Conservation (phyloP, 2,113 vertebrate genomes). For the Neodontobutis hainanensis region DNA sequence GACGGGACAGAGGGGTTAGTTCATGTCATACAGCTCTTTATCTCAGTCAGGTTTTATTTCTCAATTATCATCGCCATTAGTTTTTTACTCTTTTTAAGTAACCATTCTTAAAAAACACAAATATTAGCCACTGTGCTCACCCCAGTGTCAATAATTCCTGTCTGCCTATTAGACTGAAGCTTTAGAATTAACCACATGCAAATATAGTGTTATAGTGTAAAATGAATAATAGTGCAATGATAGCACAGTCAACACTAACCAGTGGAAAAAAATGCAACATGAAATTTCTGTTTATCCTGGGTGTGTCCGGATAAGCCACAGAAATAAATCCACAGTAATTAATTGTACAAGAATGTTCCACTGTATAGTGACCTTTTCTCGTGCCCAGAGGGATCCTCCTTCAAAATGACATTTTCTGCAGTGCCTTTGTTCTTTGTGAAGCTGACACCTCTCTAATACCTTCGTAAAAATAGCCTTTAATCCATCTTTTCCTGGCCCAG, state of each 20-base stretch:
- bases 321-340: slow-evolving; percentile 43
- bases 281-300: slow-evolving; percentile 14
- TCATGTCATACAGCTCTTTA: neutral
- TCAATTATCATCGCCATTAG: too few relatives aligned
- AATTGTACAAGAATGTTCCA: slow-evolving; percentile 52
- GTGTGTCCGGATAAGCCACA: slow-evolving; percentile 29
- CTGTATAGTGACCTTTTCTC: slow-evolving; percentile 41
- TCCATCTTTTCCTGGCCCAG: slow-evolving; percentile 50
- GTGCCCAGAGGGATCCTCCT: slow-evolving; percentile 39
- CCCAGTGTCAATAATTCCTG: too few relatives aligned
- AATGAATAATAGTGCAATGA: too few relatives aligned
- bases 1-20: neutral
- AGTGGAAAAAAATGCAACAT: neutral
- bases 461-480: slow-evolving; percentile 71
- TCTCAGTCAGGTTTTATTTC: too few relatives aligned
- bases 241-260: too few relatives aligned
- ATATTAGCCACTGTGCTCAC: too few relatives aligned
- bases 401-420: slow-evolving; percentile 61
- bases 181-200: too few relatives aligned
- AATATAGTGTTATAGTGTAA: too few relatives aligned
- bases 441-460: slow-evolving; percentile 56
- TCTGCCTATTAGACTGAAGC: too few relatives aligned
- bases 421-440: slow-evolving; percentile 64
- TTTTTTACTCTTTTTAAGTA: too few relatives aligned
- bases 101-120: too few relatives aligned